phyloP scores from a whole-genome alignment of 2,888 invertebrate genomes.

The Tiphia femorata region DNA sequence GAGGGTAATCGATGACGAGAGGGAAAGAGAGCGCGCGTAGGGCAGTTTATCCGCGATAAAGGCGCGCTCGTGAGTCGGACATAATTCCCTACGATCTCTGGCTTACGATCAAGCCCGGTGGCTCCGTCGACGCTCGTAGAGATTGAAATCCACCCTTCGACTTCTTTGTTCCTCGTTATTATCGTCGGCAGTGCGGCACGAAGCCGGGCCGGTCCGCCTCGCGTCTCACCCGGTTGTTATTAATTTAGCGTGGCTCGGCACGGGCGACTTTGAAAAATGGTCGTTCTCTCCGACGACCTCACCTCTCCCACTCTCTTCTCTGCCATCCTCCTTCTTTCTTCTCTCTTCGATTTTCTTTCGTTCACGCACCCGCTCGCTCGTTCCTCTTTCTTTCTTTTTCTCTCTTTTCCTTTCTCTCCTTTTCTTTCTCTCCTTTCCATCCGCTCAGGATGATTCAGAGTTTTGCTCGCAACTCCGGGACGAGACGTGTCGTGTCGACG shows the following conservation, averaged over 20 bases:
- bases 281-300: conserved; percentile 10
- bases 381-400: neutral
- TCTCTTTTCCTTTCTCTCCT: neutral
- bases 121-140: conserved; percentile 33
- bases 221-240: conserved; percentile 44
- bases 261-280: conserved; percentile 50
- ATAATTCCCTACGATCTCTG: conserved; percentile 17
- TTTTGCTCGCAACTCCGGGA: conserved; percentile 32
- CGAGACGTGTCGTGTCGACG: conserved; percentile 32
- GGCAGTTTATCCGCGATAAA: no score
- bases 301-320: neutral
- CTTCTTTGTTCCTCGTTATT: conserved; percentile 50
- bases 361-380: conserved; percentile 50
- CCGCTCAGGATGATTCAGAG: conserved; percentile 48
- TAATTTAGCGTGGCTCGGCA: conserved; percentile 41
- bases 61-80: no score
- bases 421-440: neutral
- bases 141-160: conserved; percentile 50
- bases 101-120: conserved; percentile 27
- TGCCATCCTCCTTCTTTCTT: neutral
- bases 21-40: no score
- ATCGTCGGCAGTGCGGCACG: conserved; percentile 47
- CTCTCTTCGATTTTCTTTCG: conserved; percentile 17
- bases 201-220: conserved; percentile 40
- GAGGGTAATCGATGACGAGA: neutral